Percentiles rank a stretch among this genome's conserved stretches.
Evolutionary conservation across 2,797 vertebrate species (phyloP).

Genomic region (Cottoperca gobio): DNA sequence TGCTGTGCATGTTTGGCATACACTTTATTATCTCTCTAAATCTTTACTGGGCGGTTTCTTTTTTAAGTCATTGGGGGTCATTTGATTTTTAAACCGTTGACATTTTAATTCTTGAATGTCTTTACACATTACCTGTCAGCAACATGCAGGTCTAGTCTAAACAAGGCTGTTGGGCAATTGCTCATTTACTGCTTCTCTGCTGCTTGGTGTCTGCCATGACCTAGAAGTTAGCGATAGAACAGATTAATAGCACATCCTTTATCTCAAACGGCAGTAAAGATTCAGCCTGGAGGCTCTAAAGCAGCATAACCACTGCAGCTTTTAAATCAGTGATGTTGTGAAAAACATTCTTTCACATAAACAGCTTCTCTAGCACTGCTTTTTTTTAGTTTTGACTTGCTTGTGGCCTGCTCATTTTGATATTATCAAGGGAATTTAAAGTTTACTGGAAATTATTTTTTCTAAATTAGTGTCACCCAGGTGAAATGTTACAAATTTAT

Average conservation of each 20-base stretch:
- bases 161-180: constrained; percentile 62
- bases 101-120: constrained; percentile 60
- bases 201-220: constrained; percentile 45
- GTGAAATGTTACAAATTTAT: too few species aligned
- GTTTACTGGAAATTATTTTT: constrained; percentile 1
- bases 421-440: neutral
- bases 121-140: constrained; percentile 53
- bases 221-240: constrained; percentile 43
- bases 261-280: constrained; percentile 53
- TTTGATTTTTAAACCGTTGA: constrained; percentile 62
- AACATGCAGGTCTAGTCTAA: constrained; percentile 58
- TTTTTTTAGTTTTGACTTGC: neutral
- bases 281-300: constrained; percentile 47
- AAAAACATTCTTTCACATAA: constrained; percentile 35
- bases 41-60: constrained; percentile 18
- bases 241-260: constrained; percentile 57
- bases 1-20: constrained; percentile 15
- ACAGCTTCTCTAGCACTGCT: constrained; percentile 3
- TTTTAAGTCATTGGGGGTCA: constrained; percentile 32
- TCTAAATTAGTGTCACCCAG: neutral
- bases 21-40: constrained; percentile 39
- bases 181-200: constrained; percentile 44
- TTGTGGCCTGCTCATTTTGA: neutral
- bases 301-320: constrained; percentile 26
- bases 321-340: constrained; percentile 47